Conservation (phyloP, 2,113 vertebrate genomes). For the Guaruba guarouba region DNA sequence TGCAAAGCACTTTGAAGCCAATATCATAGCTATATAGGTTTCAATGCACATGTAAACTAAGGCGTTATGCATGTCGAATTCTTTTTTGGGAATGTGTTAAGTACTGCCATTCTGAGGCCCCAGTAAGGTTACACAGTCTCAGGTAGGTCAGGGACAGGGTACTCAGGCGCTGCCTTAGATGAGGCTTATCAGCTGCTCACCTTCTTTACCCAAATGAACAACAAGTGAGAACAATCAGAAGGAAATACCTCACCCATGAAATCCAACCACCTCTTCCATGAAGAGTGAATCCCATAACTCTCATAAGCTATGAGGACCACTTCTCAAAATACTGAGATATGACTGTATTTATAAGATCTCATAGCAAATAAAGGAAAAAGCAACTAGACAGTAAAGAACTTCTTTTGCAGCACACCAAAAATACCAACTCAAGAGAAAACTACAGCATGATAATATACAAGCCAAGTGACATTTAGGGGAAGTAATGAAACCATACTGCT, state of each 20-base stretch:
- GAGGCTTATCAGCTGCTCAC: neutral
- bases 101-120: too few species aligned
- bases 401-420: neutral
- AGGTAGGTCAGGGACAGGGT: neutral
- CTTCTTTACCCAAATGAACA: neutral
- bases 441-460: neutral
- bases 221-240: neutral
- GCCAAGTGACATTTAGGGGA: neutral
- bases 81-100: neutral
- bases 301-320: neutral
- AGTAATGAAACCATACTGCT: neutral
- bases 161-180: neutral
- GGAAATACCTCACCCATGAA: neutral
- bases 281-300: neutral
- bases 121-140: neutral
- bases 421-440: neutral
- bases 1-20: neutral
- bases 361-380: neutral
- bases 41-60: accelerated
- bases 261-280: neutral
- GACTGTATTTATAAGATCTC: neutral
- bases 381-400: neutral
- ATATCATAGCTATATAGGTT: accelerated
- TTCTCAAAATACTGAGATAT: neutral
- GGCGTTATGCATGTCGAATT: accelerated